A percentile compares a stretch with the other conserved stretches of the same genome.
Evolutionary conservation across 2,797 vertebrate genomes (phyloP).

Genomic region (Gymnopithys bicolor): DNA sequence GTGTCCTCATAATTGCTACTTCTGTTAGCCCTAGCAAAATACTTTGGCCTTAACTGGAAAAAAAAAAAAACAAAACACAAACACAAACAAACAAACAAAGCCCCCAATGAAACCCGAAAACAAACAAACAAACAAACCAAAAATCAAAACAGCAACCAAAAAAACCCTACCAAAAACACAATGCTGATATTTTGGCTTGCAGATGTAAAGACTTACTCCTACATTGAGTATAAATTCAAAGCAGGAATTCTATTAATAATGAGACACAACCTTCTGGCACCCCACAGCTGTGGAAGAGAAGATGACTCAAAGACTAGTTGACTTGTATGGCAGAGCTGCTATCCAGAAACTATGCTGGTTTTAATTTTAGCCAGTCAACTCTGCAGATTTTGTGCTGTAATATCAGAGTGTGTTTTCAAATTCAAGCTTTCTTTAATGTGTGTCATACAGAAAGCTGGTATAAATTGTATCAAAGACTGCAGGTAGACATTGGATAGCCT

Average conservation of each 20-base stretch:
- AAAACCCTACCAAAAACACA: accelerated
- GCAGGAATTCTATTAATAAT: background rate
- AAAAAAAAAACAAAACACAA: background rate
- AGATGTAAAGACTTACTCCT: background rate
- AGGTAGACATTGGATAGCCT: background rate
- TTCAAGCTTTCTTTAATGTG: background rate
- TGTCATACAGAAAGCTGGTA: background rate
- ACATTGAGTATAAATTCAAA: background rate
- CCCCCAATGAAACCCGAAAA: too few species aligned
- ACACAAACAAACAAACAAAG: too few species aligned
- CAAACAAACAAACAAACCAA: too few species aligned
- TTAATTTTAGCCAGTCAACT: background rate
- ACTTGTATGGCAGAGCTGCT: background rate
- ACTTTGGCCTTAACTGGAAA: background rate
- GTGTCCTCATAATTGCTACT: slow-evolving; percentile 5
- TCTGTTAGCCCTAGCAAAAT: background rate
- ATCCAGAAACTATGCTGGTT: background rate
- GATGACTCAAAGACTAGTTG: background rate
- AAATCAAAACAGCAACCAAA: too few species aligned
- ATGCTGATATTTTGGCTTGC: background rate
- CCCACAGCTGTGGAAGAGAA: background rate
- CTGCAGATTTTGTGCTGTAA: background rate
- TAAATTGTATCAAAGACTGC: background rate
- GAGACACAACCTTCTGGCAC: background rate
- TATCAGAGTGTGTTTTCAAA: background rate